Evolutionary conservation across 1,140 invertebrate genomes (phyloP).

Genomic region (Homarus americanus): DNA sequence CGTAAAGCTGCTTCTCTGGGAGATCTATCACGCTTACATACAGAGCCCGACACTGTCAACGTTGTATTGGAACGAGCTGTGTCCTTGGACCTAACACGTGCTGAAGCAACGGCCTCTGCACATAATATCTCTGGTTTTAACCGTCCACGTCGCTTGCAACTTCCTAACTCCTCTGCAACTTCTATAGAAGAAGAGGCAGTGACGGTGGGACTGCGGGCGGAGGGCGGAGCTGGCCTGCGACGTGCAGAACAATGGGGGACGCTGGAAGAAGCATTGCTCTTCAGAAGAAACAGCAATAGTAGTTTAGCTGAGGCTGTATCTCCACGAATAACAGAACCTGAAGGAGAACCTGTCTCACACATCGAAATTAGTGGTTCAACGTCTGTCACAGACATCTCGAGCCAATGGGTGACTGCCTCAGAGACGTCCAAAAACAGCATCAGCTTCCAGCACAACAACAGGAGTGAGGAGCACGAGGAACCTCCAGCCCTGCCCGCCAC

Average conservation of each 20-base stretch:
- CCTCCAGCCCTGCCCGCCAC: conserved; percentile 47
- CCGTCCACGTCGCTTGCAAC: conserved; percentile 49
- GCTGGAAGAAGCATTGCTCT: conserved; percentile 57
- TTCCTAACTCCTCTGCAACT: conserved; percentile 69
- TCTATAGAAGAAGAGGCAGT: conserved; percentile 66
- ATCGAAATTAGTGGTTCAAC: conserved; percentile 70
- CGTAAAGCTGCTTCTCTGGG: conserved; percentile 89
- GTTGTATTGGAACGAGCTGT: conserved; percentile 86
- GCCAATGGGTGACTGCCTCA: conserved; percentile 63
- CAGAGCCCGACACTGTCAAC: conserved; percentile 79
- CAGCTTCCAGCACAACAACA: conserved; percentile 18
- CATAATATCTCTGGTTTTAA: conserved; percentile 78
- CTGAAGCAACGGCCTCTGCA: conserved; percentile 79
- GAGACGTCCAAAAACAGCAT: conserved; percentile 50
- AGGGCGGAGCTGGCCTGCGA: conserved; percentile 39
- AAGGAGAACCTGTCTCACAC: conserved; percentile 54
- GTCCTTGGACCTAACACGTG: conserved; percentile 84
- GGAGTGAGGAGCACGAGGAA: conserved; percentile 31
- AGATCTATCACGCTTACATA: conserved; percentile 87
- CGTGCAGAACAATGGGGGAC: conserved; percentile 66
- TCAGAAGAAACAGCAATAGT: conserved; percentile 36
- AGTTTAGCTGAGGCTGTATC: conserved; percentile 52
- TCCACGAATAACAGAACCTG: neutral
- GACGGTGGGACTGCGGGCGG: conserved; percentile 31
- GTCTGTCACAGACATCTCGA: conserved; percentile 50